Base-by-base conservation (phyloP, 2,888 invertebrate genomes). In the Hylaea fasciaria region DNA sequence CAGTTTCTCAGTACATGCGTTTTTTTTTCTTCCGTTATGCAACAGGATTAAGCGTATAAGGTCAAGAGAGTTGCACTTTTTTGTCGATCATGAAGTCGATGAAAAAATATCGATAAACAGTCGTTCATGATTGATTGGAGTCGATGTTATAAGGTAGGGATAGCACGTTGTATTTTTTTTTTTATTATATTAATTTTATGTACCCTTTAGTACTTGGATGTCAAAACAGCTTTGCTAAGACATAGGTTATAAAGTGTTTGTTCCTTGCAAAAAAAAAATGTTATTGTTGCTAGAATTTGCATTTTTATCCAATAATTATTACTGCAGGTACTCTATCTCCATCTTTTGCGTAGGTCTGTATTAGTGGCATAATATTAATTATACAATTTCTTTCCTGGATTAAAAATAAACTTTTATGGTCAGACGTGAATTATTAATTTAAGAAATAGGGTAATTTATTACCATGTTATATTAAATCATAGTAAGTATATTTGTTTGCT, bases 41-140 rank as follows among this genome's bases (percentile, higher is more conserved):
- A 78, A 74, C 71, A 59, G 73, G 74, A 80, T 80, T 78, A 80
- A 70, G 68, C 71, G 70, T 76, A 72, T 80, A 79, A 78, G 78
- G 78, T 77, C 78, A 76, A 63, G 50, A 63, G 61, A 65, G 49
- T 46, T 52, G 58, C 37, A 49, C 52, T 76, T 77, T 78, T n/a
- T 74, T 76, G 65, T 66, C 57, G 62, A 68, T 67, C 62, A 57
- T 61, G 68, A 65, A 60, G 64, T 73, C 62, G 55, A 62, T 66
- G 59, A 72, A 72, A 68, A 72, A 67, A 41, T 40, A 37, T 64
- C 64, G 58, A 62, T 64, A 67, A 68, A 71, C 71, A 68, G 64
- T 46, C 9, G 28, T 70, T 68, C 59, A 77, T 77, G 76, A 80
- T 76, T 76, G 77, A 78, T 76, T 67, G 65, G 57, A 64, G 59